Evolutionary conservation across 2,113 vertebrate genomes (phyloP).

Genomic region (Telmatochromis sp.): DNA sequence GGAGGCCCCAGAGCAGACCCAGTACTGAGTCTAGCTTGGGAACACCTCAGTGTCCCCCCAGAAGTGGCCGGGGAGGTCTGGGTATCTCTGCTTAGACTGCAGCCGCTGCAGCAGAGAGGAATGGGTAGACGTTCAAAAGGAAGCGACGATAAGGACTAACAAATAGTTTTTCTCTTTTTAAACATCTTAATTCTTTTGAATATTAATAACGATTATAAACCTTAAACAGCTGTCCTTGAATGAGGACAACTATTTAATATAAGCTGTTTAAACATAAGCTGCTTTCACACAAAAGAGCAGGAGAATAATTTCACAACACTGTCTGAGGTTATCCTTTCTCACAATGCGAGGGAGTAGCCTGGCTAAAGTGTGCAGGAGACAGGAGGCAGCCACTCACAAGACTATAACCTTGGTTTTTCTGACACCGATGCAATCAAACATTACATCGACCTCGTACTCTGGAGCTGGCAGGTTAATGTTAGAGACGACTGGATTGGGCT

Average conservation of each 20-base stretch:
- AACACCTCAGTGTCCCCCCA: background rate
- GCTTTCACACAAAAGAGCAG: background rate
- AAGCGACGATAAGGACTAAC: background rate
- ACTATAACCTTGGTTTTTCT: background rate
- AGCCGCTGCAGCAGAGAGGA: background rate
- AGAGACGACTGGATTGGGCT: background rate
- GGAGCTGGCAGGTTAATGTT: background rate
- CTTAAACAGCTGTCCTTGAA: background rate
- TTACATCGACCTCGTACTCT: background rate
- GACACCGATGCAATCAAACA: background rate
- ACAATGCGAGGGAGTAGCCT: background rate
- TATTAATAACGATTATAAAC: fast-evolving
- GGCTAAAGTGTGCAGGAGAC: background rate
- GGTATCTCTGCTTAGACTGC: background rate
- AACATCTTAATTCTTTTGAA: background rate
- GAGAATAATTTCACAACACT: background rate
- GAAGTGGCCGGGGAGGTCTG: background rate
- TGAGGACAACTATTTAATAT: background rate
- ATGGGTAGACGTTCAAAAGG: background rate
- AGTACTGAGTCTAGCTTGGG: background rate
- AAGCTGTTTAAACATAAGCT: background rate
- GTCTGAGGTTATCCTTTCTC: background rate
- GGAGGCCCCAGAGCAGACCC: background rate
- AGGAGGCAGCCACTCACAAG: background rate
- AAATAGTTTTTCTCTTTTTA: background rate